phyloP scores from a whole-genome alignment of 2,113 vertebrate genomes.

The Paedocypris sp. region DNA sequence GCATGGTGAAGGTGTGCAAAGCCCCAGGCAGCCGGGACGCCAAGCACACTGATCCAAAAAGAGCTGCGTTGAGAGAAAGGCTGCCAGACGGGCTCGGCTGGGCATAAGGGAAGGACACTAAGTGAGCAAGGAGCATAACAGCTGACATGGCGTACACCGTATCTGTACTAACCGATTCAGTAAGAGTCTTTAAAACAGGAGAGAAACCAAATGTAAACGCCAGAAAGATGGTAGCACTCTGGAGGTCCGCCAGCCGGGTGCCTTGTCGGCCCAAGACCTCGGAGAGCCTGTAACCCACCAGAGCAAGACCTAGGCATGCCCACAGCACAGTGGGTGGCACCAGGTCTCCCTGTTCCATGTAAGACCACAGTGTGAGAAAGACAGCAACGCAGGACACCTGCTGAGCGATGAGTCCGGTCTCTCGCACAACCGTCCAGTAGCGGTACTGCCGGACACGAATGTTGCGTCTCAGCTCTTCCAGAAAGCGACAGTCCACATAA shows the following conservation, averaged over 20 bases:
- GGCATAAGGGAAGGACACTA: conserved; percentile 84
- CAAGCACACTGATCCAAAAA: conserved; percentile 90
- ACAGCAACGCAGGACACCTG: conserved; percentile 87
- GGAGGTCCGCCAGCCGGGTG: conserved; percentile 76
- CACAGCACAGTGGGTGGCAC: conserved; percentile 69
- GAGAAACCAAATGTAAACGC: conserved; percentile 95
- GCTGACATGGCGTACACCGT: conserved; percentile 93
- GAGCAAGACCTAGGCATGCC: conserved; percentile 58
- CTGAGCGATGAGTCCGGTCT: conserved; percentile 81
- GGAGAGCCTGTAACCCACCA: conserved; percentile 77
- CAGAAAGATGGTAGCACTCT: conserved; percentile 78
- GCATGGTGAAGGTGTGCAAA: conserved; percentile 84
- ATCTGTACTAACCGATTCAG: conserved; percentile 91
- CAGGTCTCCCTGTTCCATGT: conserved; percentile 81
- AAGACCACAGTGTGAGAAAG: conserved; percentile 85
- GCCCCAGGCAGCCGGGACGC: conserved; percentile 83
- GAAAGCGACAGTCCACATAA: conserved; percentile 84
- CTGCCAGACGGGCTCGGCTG: conserved; percentile 84
- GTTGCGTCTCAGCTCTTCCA: conserved; percentile 83
- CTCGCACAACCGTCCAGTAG: conserved; percentile 79
- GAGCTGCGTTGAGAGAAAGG: conserved; percentile 87
- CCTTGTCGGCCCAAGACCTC: conserved; percentile 63
- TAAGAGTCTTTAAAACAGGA: conserved; percentile 85
- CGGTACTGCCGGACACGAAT: conserved; percentile 76
- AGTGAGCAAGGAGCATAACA: conserved; percentile 86